Evolutionary conservation across 2,113 vertebrate genomes (phyloP).

Genomic region (Acanthochromis polyacanthus): DNA sequence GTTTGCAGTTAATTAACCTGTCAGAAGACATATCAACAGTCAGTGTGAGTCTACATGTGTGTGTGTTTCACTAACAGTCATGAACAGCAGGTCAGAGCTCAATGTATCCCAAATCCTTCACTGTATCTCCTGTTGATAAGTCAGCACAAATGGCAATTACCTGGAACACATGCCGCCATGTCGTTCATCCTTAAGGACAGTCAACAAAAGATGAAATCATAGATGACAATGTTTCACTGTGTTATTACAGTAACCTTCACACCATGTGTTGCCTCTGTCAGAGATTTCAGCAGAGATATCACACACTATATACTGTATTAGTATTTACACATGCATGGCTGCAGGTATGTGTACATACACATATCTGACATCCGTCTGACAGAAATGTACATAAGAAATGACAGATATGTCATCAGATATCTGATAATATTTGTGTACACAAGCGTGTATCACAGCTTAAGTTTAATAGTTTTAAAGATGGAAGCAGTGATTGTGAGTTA

Average conservation of each 20-base stretch:
- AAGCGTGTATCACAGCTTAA: background rate
- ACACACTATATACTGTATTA: no score
- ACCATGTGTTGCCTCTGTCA: no score
- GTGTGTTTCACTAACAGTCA: background rate
- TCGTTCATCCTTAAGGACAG: constrained; percentile 8
- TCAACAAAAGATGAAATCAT: constrained; percentile 6
- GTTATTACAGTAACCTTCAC: no score
- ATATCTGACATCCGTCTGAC: background rate
- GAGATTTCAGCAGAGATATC: no score
- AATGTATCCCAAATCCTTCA: constrained; percentile 10
- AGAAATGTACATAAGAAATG: background rate
- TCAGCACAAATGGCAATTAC: constrained; percentile 7
- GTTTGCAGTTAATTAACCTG: no score
- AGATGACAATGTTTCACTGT: background rate
- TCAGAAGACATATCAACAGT: no score
- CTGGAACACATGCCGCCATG: constrained; percentile 6
- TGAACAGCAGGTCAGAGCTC: background rate
- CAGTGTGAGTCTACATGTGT: no score
- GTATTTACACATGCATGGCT: no score
- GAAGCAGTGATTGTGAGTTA: no score
- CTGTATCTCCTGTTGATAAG: constrained; percentile 10
- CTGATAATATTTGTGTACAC: background rate
- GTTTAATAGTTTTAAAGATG: no score
- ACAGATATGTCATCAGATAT: background rate
- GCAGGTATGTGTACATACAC: background rate